Evolutionary conservation across 2,888 invertebrate species (phyloP).

Genomic region (Sepiola atlantica): DNA sequence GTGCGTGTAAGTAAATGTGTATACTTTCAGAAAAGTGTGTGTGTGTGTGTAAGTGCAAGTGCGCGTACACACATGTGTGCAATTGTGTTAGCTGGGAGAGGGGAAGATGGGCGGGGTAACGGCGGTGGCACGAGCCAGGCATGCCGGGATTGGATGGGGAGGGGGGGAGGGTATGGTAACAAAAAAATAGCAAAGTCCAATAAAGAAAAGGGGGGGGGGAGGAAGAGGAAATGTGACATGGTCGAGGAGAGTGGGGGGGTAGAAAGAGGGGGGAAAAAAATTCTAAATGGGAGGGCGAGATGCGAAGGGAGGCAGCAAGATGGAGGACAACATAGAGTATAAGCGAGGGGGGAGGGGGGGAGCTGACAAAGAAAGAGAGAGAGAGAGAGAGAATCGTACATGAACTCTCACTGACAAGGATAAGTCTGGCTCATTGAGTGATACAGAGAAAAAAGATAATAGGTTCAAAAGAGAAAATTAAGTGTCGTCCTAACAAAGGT

Average conservation of each 20-base stretch:
- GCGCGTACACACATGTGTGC: background rate
- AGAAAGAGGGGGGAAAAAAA: background rate
- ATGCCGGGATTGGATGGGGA: conserved; percentile 42
- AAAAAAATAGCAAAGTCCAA: conserved; percentile 33
- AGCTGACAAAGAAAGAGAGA: background rate
- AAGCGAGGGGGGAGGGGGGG: background rate
- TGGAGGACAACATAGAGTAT: background rate
- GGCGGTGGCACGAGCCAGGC: conserved; percentile 33
- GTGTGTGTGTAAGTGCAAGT: background rate
- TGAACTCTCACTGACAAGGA: background rate
- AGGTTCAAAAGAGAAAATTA: background rate
- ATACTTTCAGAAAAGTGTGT: background rate
- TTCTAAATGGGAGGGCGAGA: background rate
- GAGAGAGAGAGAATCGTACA: background rate
- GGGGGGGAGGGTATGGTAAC: background rate
- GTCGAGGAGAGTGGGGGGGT: background rate
- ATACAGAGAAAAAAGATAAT: background rate
- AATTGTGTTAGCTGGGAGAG: background rate
- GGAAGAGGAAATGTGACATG: background rate
- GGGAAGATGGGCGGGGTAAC: background rate
- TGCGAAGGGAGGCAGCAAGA: background rate
- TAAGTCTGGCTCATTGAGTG: background rate
- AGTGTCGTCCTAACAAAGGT: background rate
- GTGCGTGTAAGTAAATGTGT: background rate
- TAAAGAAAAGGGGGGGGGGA: background rate